Percentiles rank a stretch among this genome's conserved stretches.
These are phyloP conservation scores for Anguilla obscura DNA, from an alignment of 2,797 vertebrate species.

Conservation along the genomic window DNA sequence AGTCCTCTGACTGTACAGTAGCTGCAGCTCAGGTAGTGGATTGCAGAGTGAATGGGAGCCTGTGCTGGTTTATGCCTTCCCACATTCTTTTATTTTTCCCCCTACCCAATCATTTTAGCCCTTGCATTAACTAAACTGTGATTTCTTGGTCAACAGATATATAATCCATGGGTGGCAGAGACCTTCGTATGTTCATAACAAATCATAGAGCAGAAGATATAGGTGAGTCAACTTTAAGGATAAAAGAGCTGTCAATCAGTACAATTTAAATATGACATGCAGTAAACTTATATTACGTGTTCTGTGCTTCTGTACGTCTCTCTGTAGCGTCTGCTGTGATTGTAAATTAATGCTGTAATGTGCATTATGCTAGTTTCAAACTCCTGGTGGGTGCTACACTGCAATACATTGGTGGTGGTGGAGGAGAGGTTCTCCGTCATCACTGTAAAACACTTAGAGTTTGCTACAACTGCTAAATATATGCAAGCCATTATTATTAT, in stretches of 20 bases:
- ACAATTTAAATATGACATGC: background rate
- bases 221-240: slow-evolving; percentile 66
- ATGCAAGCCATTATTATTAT: background rate
- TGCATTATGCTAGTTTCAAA: background rate
- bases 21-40: background rate
- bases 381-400: background rate
- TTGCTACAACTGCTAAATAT: background rate
- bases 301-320: background rate
- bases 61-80: background rate
- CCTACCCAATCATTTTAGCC: background rate
- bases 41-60: background rate
- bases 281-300: background rate
- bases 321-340: background rate
- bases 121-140: slow-evolving; percentile 9
- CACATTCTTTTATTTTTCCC: slow-evolving; percentile 18
- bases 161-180: slow-evolving; percentile 66
- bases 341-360: background rate
- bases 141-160: slow-evolving; percentile 55
- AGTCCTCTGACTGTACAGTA: background rate
- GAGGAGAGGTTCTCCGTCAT: background rate
- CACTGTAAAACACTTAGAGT: background rate
- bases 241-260: slow-evolving; percentile 34
- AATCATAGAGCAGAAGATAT: slow-evolving; percentile 57
- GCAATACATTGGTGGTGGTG: background rate
- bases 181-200: slow-evolving; percentile 57